Conservation (phyloP, 2,797 vertebrate genomes). For the Crypturellus tataupa region DNA sequence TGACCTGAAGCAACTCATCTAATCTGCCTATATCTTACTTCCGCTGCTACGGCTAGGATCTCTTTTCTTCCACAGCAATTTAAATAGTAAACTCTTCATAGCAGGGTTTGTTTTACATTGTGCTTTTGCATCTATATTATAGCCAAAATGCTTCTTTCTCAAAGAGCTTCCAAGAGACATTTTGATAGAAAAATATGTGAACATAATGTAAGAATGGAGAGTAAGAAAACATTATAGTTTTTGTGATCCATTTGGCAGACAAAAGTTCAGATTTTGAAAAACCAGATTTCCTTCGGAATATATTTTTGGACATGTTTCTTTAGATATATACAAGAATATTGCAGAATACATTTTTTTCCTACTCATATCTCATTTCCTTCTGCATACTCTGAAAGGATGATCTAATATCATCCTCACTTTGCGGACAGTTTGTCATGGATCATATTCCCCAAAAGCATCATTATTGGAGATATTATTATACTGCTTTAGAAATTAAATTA, state of each 20-base stretch:
- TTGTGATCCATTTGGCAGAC: neutral
- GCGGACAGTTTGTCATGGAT: conserved; percentile 14
- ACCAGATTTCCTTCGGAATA: neutral
- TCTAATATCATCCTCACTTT: conserved; percentile 14
- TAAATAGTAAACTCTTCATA: conserved; percentile 27
- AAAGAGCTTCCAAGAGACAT: neutral
- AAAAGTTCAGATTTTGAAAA: neutral
- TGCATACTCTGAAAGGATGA: neutral
- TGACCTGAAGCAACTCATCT: conserved; percentile 32
- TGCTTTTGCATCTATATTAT: neutral
- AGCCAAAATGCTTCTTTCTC: neutral
- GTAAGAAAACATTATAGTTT: neutral
- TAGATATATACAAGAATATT: neutral
- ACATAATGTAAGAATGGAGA: neutral
- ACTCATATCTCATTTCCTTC: neutral
- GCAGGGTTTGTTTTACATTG: conserved; percentile 20
- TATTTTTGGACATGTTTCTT: neutral
- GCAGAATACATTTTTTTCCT: neutral
- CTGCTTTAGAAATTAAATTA: conserved; percentile 46
- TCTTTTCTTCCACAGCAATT: conserved; percentile 35
- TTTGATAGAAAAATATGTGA: neutral
- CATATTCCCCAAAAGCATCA: conserved; percentile 15
- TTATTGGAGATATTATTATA: conserved; percentile 32
- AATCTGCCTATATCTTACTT: conserved; percentile 38
- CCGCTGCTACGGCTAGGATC: neutral